These are phyloP conservation scores for Leucophora obtusa DNA, from an alignment of 2,888 invertebrate species.

Conservation along the genomic window DNA sequence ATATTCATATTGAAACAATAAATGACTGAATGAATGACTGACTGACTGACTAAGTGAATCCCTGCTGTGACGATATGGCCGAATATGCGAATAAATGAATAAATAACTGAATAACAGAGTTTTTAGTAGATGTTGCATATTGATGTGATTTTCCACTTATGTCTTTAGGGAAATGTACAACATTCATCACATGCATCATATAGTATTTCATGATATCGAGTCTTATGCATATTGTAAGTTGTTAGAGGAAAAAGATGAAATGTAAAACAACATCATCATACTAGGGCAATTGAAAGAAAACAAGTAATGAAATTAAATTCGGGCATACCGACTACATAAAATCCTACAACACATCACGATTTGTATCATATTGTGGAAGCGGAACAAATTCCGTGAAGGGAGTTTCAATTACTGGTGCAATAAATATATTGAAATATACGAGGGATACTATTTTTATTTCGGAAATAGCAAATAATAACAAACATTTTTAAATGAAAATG, in stretches of 20 bases:
- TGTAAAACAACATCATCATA: neutral
- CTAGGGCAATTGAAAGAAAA: neutral
- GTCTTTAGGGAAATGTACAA: constrained; percentile 49
- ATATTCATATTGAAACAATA: constrained; percentile 40
- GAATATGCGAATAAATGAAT: constrained; percentile 5
- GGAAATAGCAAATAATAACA: too few species aligned
- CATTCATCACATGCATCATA: constrained; percentile 32
- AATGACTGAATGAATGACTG: constrained; percentile 21
- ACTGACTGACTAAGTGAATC: constrained; percentile 1
- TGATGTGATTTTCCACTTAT: constrained; percentile 58
- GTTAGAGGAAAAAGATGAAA: neutral
- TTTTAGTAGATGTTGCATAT: constrained; percentile 53
- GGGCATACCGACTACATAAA: too few species aligned
- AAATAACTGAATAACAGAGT: constrained; percentile 34
- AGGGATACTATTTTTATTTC: too few species aligned
- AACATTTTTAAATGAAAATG: too few species aligned
- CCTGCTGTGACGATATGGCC: neutral
- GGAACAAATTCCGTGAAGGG: too few species aligned
- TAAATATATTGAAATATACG: too few species aligned
- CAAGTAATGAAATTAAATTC: too few species aligned
- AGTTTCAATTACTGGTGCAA: too few species aligned
- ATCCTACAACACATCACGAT: too few species aligned
- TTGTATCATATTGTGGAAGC: too few species aligned
- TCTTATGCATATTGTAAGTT: neutral
- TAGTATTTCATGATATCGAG: neutral